Conservation (phyloP, 92 coral and sea anemone genomes). For the Virgularia gustaviana region DNA sequence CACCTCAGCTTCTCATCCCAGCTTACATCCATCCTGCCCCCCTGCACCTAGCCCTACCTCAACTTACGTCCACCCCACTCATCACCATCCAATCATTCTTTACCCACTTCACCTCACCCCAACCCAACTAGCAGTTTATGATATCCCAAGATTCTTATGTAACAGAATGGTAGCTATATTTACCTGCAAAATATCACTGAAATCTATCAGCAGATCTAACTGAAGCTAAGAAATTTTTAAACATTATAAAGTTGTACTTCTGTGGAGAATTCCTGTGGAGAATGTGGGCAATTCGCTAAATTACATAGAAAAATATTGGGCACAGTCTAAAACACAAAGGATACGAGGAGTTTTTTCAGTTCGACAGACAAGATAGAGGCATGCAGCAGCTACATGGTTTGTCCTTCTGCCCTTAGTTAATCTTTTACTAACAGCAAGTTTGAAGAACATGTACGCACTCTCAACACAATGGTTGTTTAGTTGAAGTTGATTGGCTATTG, state of each 20-base stretch:
- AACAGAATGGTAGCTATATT: background rate
- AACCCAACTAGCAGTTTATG: too few species aligned
- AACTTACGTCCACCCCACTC: too few species aligned
- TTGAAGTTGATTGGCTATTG: slow-evolving; percentile 83
- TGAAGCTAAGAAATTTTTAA: slow-evolving; percentile 26
- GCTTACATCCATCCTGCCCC: too few species aligned
- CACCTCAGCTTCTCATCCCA: background rate
- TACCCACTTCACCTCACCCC: too few species aligned
- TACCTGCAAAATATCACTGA: slow-evolving; percentile 96
- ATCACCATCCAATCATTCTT: too few species aligned
- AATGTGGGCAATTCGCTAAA: background rate
- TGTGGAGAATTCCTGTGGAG: background rate
- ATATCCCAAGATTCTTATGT: background rate
- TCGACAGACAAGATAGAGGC: slow-evolving; percentile 94
- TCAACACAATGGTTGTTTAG: slow-evolving; percentile 97
- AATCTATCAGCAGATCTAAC: slow-evolving; percentile 88
- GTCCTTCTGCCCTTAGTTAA: slow-evolving; percentile 92
- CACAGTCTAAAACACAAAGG: slow-evolving; percentile 34
- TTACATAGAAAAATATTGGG: slow-evolving; percentile 8
- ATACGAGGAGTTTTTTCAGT: slow-evolving; percentile 98
- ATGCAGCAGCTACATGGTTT: slow-evolving; percentile 90
- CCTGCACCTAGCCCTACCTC: too few species aligned
- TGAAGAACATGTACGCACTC: slow-evolving; percentile 92
- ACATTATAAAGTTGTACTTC: background rate
- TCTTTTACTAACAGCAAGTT: slow-evolving; percentile 92